Conservation (phyloP, 2,113 vertebrate genomes). For the Hippocampus abdominalis region DNA sequence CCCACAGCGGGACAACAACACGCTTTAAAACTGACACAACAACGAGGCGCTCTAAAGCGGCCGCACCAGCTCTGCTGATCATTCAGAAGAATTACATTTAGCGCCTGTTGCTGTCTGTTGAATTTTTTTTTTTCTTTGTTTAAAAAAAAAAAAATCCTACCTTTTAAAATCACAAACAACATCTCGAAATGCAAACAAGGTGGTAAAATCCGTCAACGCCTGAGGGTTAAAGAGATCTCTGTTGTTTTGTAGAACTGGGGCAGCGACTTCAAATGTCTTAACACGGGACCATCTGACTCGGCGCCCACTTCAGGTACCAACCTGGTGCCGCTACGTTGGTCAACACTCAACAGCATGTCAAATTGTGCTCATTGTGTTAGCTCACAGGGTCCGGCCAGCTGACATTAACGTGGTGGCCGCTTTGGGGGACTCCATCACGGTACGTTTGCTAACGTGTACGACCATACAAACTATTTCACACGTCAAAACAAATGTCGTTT, state of each 20-base stretch:
- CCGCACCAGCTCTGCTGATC: too few species aligned
- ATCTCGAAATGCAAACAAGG: not conserved
- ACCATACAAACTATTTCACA: not conserved
- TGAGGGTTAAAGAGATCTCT: not conserved
- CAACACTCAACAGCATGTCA: not conserved
- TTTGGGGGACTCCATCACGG: slow-evolving; percentile 87
- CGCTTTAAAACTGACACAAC: too few species aligned
- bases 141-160: too few species aligned
- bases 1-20: too few species aligned
- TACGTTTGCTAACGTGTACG: slow-evolving; percentile 54
- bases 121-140: too few species aligned
- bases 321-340: not conserved
- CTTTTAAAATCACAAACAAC: too few species aligned
- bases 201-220: too few species aligned
- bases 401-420: slow-evolving; percentile 85
- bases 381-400: slow-evolving; percentile 79
- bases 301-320: slow-evolving; percentile 83
- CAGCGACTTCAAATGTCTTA: slow-evolving; percentile 78
- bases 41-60: too few species aligned
- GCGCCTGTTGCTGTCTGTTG: too few species aligned
- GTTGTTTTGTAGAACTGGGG: slow-evolving; percentile 85
- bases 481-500: not conserved
- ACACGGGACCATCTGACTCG: slow-evolving; percentile 60
- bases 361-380: slow-evolving; percentile 55
- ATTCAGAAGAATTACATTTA: too few species aligned